Evolutionary conservation across 2,113 vertebrate species (phyloP), one percentile per base, ranked within the genome.

Genomic region (Carettochelys insculpta): DNA sequence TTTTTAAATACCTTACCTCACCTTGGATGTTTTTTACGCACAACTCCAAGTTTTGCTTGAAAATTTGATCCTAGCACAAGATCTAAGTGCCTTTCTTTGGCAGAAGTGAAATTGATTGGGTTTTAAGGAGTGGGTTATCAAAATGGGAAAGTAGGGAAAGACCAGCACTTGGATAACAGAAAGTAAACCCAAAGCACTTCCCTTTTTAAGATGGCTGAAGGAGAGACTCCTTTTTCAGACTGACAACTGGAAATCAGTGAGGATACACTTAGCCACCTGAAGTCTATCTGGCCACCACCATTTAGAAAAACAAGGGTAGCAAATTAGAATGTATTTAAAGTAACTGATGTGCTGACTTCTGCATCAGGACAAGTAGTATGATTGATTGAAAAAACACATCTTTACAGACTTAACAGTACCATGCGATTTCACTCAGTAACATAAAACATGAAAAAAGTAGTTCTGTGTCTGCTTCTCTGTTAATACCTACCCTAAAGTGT

Each of bases 281-380:
- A 20, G n/a, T 68, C 61, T 38, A 22, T 22, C 34, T 68, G 8
- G 61, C 20, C n/a, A 38, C 6, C 20, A 38, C n/a, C 61, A 17
- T 38, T 68, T 34, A 68, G n/a, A 68, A 68, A 68, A 68, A 68
- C 34, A 38, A 38, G 19, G 19, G n/a, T 38, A 38, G 61, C 61
- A 68, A 19, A 20, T 38, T 38, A 17, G 51, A 75, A 34, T 0
- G 1, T 17, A 20, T 1, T 24, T 54, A 31, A 13, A 0, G 20
- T 16, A 38, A 19, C 38, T 38, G 22, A 20, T 17, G 19, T 65
- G 34, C n/a, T 68, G 17, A 38, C 61, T 68, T 34, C 61, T 68
- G 16, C 61, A n/a, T 19, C 34, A n/a, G 17, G 34, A 65, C 34
- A n/a, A 65, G 8, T 65, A n/a, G 29, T 19, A 61, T n/a, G 31